Evolutionary conservation across 37 sponge, comb jelly and placozoan genomes (phyloP).

Genomic region (Chondrosia reniformis): DNA sequence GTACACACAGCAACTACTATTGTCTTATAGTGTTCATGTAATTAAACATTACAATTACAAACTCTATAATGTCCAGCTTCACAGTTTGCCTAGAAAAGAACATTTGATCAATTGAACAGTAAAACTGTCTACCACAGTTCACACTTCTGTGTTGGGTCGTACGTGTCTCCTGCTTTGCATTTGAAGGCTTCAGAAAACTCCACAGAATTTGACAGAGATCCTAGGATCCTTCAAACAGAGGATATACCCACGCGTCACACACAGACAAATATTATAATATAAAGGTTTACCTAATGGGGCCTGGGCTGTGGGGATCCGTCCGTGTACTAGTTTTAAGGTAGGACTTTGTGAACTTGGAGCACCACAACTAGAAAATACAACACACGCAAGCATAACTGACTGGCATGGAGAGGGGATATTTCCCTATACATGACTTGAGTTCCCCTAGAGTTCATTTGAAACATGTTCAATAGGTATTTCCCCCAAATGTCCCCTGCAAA

Average conservation of each 20-base stretch:
- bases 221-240: conserved; percentile 16
- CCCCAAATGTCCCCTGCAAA: too few relatives aligned
- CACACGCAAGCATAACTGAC: background rate
- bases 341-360: conserved; percentile 39
- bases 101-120: too few relatives aligned
- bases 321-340: conserved; percentile 18
- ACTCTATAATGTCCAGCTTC: too few relatives aligned
- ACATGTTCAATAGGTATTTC: too few relatives aligned
- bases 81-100: too few relatives aligned
- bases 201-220: conserved; percentile 26
- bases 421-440: too few relatives aligned
- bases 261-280: background rate
- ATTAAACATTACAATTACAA: too few relatives aligned
- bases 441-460: too few relatives aligned
- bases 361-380: conserved; percentile 53
- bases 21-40: too few relatives aligned
- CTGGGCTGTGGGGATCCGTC: conserved; percentile 67
- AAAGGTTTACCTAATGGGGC: conserved; percentile 38
- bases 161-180: conserved; percentile 10
- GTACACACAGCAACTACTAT: too few relatives aligned
- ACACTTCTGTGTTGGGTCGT: conserved; percentile 37
- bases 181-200: conserved; percentile 40
- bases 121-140: conserved; percentile 43
- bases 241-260: background rate
- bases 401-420: background rate